These are phyloP conservation scores for Galleria mellonella DNA, from an alignment of 1,140 invertebrate species.

Conservation along the genomic window DNA sequence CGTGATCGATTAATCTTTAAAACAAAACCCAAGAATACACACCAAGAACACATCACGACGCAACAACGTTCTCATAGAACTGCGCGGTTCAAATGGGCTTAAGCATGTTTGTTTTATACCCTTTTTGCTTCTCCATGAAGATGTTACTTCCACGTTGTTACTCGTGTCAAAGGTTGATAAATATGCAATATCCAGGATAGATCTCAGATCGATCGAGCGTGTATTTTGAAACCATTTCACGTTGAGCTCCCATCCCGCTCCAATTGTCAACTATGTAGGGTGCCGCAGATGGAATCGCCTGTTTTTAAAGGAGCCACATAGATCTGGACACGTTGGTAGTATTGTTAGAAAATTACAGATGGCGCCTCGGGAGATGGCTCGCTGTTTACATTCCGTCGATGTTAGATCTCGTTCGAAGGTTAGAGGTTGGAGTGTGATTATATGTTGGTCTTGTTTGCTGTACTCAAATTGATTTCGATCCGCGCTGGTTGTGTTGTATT, in stretches of 20 bases:
- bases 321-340: constrained; percentile 38
- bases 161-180: constrained; percentile 71
- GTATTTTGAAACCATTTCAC: constrained; percentile 31
- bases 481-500: constrained; percentile 4
- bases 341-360: constrained; percentile 71
- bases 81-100: constrained; percentile 5
- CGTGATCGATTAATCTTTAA: not conserved
- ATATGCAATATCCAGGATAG: constrained; percentile 67
- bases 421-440: constrained; percentile 61
- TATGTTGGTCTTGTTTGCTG: constrained; percentile 51
- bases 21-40: not conserved
- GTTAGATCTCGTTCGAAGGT: constrained; percentile 61
- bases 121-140: constrained; percentile 51
- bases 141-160: constrained; percentile 65
- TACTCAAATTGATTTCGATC: constrained; percentile 29
- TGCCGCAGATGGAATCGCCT: not conserved
- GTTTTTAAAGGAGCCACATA: constrained; percentile 20
- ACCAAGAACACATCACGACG: not conserved
- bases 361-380: constrained; percentile 61
- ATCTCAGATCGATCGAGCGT: constrained; percentile 59
- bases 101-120: constrained; percentile 58
- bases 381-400: constrained; percentile 68
- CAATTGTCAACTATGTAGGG: not conserved
- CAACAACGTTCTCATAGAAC: no score
- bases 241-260: constrained; percentile 14